phyloP scores from a whole-genome alignment of 2,113 vertebrate genomes.

The Cochlearius cochlearius region DNA sequence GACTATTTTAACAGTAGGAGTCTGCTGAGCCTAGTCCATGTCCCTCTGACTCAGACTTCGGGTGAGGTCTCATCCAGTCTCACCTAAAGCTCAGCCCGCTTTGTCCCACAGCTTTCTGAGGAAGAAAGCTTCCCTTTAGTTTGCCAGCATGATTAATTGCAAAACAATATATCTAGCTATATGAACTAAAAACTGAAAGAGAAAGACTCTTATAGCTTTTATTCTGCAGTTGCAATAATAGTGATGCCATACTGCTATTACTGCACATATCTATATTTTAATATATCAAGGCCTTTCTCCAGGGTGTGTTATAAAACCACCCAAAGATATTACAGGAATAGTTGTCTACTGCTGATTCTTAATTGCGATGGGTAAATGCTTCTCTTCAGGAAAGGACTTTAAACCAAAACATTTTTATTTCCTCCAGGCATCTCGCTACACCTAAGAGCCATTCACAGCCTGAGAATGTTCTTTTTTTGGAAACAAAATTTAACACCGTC shows the following conservation, averaged over 20 bases:
- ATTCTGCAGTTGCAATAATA: not conserved
- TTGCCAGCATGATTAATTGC: not conserved
- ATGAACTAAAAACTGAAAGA: not conserved
- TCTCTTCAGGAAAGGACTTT: conserved; percentile 33
- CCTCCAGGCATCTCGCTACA: not conserved
- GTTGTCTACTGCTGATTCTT: not conserved
- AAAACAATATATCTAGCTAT: not conserved
- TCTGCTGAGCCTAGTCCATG: not conserved
- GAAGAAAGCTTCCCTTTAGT: not conserved
- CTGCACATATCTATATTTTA: not conserved
- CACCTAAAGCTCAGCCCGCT: not conserved
- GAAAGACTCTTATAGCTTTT: not conserved
- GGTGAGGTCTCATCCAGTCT: not conserved
- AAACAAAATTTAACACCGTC: conserved; percentile 15
- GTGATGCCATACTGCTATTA: not conserved
- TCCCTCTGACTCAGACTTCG: not conserved
- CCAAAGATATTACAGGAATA: not conserved
- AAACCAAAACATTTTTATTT: conserved; percentile 37
- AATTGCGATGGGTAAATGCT: conserved; percentile 13
- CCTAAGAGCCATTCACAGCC: conserved; percentile 29
- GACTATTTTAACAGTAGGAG: not conserved
- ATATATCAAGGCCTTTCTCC: not conserved
- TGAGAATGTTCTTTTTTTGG: conserved; percentile 26
- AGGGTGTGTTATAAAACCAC: not conserved
- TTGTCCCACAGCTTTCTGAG: not conserved